Evolutionary conservation across 2,888 invertebrate species (phyloP).

Genomic region (Lapara coniferarum): DNA sequence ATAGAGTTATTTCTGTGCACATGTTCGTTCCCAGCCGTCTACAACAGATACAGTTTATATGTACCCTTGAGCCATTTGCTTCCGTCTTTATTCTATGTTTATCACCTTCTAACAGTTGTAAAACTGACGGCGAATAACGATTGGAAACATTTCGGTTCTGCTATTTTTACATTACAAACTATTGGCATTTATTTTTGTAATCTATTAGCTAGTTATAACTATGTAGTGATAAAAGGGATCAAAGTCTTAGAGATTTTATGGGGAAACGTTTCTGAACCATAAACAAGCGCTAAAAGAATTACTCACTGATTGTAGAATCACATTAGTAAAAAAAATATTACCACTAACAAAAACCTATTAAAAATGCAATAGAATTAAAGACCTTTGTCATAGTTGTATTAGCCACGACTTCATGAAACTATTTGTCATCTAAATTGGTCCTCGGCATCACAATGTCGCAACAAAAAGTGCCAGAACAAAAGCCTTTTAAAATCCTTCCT

Average conservation of each 20-base stretch:
- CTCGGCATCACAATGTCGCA: not conserved
- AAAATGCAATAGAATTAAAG: too few species aligned
- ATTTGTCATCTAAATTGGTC: not conserved
- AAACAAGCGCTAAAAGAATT: too few species aligned
- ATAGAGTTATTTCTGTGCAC: not conserved
- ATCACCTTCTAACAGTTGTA: conserved; percentile 2
- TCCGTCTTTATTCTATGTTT: conserved; percentile 20
- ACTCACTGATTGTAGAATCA: too few species aligned
- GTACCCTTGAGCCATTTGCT: conserved; percentile 5
- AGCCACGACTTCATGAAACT: too few species aligned
- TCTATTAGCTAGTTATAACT: not conserved
- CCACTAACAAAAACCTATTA: too few species aligned
- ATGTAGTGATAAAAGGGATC: not conserved
- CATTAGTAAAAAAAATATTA: too few species aligned
- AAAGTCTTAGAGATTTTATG: not conserved
- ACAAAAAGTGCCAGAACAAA: not conserved
- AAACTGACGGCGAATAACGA: not conserved
- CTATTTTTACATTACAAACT: not conserved
- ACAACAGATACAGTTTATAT: not conserved
- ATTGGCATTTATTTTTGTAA: not conserved
- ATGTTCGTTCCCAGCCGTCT: not conserved
- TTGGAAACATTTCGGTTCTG: not conserved
- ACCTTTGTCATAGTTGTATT: too few species aligned
- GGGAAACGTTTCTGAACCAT: too few species aligned
- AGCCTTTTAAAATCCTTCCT: not conserved